A percentile compares a stretch with the other conserved stretches of the same genome.
These are phyloP conservation scores for Trachelipus rathkii DNA, from an alignment of 1,140 invertebrate genomes.

Conservation along the genomic window DNA sequence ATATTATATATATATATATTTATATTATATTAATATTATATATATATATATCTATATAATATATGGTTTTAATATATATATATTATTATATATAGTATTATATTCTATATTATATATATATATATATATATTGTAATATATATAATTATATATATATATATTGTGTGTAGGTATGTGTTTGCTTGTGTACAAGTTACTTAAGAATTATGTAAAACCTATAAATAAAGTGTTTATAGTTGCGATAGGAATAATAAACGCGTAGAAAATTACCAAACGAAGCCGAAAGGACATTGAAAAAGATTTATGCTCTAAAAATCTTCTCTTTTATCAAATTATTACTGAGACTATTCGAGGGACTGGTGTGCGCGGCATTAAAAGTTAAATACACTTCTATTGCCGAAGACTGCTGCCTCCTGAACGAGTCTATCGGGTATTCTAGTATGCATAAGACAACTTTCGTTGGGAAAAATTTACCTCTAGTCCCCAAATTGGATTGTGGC, in stretches of 20 bases:
- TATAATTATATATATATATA: constrained; percentile 10
- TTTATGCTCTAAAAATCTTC: constrained; percentile 8
- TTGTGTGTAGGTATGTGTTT: neutral
- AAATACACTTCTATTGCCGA: constrained; percentile 40
- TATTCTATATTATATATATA: constrained; percentile 15
- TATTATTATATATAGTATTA: constrained; percentile 1
- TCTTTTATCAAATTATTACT: neutral
- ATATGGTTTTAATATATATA: constrained; percentile 9
- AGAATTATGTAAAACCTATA: constrained; percentile 16
- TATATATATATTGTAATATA: neutral
- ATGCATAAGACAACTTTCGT: constrained; percentile 43
- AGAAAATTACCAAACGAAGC: constrained; percentile 4
- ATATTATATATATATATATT: no score
- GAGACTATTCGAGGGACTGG: constrained; percentile 19
- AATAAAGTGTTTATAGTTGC: neutral
- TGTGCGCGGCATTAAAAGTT: constrained; percentile 38
- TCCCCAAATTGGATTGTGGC: constrained; percentile 44
- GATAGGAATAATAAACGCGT: neutral
- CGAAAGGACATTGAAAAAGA: neutral
- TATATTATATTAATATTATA: neutral
- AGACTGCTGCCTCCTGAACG: constrained; percentile 35
- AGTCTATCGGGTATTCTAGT: constrained; percentile 41
- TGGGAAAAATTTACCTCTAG: constrained; percentile 42
- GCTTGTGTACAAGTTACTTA: neutral
- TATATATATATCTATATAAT: constrained; percentile 1